Evolutionary conservation across 1,140 invertebrate species (phyloP).

Genomic region (Drosophila varians): DNA sequence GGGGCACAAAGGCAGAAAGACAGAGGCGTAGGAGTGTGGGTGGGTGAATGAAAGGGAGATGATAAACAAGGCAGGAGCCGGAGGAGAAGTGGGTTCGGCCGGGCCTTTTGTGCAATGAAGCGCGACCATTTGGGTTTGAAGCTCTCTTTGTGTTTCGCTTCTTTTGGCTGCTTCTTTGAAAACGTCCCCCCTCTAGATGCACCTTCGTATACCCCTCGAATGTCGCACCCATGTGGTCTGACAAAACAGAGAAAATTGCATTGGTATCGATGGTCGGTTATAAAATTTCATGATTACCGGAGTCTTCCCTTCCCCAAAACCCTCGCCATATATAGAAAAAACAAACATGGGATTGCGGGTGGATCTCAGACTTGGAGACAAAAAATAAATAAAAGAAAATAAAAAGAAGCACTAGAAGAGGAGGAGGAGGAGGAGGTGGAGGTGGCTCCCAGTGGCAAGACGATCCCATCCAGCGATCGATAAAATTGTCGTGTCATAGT

Average conservation of each 20-base stretch:
- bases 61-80: background rate
- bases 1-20: background rate
- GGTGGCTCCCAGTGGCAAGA: slow-evolving; percentile 11
- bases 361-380: background rate
- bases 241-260: slow-evolving; percentile 29
- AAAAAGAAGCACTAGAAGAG: background rate
- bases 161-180: slow-evolving; percentile 23
- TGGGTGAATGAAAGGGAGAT: background rate
- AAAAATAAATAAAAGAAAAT: background rate
- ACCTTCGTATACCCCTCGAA: background rate
- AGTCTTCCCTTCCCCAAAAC: too few species aligned
- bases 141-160: slow-evolving; percentile 14
- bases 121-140: slow-evolving; percentile 35
- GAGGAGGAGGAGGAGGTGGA: background rate
- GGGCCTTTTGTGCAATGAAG: slow-evolving; percentile 76
- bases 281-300: slow-evolving; percentile 34
- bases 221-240: slow-evolving; percentile 12
- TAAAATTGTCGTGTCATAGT: slow-evolving; percentile 36
- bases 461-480: slow-evolving; percentile 19
- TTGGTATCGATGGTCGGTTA: slow-evolving; percentile 35
- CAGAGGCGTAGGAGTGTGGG: background rate
- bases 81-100: slow-evolving; percentile 30
- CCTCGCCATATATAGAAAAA: too few species aligned
- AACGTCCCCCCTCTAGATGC: background rate
- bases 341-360: too few species aligned